Conservation (phyloP, 2,888 invertebrate species). For the Synergus gifuensis region DNA sequence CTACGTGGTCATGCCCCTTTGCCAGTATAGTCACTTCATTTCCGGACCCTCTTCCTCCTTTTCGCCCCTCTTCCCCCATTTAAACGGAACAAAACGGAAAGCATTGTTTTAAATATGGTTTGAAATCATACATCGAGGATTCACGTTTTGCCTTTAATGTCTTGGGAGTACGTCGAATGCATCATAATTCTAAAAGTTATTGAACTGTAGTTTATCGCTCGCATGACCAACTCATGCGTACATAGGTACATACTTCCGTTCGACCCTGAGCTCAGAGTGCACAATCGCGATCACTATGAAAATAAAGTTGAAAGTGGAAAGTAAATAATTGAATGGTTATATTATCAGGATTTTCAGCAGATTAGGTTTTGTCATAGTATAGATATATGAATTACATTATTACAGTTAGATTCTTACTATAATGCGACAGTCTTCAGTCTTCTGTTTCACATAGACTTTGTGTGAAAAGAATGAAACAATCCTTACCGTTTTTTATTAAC, state of each 20-base stretch:
- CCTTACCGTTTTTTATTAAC: slow-evolving; percentile 4
- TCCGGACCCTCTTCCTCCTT: slow-evolving; percentile 61
- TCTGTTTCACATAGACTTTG: neutral
- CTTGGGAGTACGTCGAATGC: slow-evolving; percentile 58
- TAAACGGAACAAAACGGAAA: slow-evolving; percentile 44
- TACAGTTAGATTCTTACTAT: slow-evolving; percentile 6
- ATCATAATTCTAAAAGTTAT: slow-evolving; percentile 70
- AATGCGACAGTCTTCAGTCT: neutral
- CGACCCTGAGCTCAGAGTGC: neutral
- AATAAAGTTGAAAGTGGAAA: neutral
- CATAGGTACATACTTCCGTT: slow-evolving; percentile 64
- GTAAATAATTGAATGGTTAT: neutral
- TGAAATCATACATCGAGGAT: slow-evolving; percentile 70
- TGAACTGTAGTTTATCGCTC: slow-evolving; percentile 66
- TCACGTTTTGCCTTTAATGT: slow-evolving; percentile 67
- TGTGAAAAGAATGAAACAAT: neutral
- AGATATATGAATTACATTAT: neutral
- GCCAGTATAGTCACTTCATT: slow-evolving; percentile 58
- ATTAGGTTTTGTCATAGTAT: neutral
- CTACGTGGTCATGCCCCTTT: slow-evolving; percentile 61
- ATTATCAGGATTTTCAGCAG: neutral
- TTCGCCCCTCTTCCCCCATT: slow-evolving; percentile 48
- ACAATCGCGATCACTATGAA: neutral
- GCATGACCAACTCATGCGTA: slow-evolving; percentile 62
- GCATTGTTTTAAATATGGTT: slow-evolving; percentile 74